phyloP scores from a whole-genome alignment of 2,113 vertebrate genomes.

The Thamnophis sirtalis region DNA sequence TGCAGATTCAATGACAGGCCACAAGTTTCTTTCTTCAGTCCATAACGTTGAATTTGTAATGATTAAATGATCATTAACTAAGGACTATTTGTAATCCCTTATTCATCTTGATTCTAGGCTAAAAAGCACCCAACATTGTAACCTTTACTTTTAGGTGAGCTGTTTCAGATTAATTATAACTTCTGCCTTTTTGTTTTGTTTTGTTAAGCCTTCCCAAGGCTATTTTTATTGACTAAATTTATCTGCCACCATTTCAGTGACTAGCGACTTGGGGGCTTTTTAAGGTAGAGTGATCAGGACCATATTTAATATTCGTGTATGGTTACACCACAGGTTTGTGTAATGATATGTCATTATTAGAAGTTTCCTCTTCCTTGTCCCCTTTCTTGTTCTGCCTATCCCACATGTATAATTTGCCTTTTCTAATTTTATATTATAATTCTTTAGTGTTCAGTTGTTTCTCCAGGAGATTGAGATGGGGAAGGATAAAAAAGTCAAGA shows the following conservation, averaged over 20 bases:
- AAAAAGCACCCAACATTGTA: not conserved
- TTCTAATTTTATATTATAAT: not conserved
- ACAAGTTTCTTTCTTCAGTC: not conserved
- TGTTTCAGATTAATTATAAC: not conserved
- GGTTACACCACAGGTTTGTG: not conserved
- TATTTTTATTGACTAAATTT: not conserved
- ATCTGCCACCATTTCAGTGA: not conserved
- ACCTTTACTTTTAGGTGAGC: not conserved
- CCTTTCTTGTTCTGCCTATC: not conserved
- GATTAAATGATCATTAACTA: not conserved
- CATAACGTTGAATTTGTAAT: not conserved
- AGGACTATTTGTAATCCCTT: not conserved
- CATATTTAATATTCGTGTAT: not conserved
- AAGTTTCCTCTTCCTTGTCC: not conserved
- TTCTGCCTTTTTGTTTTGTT: not conserved
- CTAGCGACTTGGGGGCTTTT: not conserved
- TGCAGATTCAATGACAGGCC: not conserved
- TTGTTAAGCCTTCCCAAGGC: not conserved
- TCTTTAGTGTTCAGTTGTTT: not conserved
- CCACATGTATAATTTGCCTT: not conserved
- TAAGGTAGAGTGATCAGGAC: not conserved
- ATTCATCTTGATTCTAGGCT: not conserved
- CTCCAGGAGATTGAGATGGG: not conserved
- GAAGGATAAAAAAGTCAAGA: not conserved
- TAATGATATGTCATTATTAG: not conserved